Evolutionary conservation across 2,113 vertebrate species (phyloP), one percentile per base, ranked within the genome.

Genomic region (Gnathochromis pfefferi): DNA sequence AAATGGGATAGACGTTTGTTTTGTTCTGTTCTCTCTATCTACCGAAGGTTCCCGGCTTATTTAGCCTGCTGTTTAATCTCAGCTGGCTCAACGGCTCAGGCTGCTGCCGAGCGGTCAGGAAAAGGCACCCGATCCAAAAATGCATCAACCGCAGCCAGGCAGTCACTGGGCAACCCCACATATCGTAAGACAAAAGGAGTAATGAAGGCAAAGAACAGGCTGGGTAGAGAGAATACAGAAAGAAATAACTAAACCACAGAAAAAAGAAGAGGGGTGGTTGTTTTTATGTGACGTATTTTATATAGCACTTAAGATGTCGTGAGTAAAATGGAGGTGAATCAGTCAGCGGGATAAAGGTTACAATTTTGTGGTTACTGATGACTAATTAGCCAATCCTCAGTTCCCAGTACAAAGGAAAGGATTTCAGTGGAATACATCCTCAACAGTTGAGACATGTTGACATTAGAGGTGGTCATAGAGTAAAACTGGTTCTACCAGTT

Each of bases 1-100:
- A 96, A 94, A 94, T 88, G 28, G 86, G 86, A 91, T 90, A 92
- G 88, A 87, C 80, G 85, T 87, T 84, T 93, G 88, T 93, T 94
- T 95, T 94, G 89, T 94, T 94, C 93, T 86, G 81, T 87, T 47
- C 79, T 84, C 80, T 91, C 82, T 82, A 79, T 92, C 89, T 88
- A 83, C 38, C 23, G 78, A 92, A 63, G 88, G 81, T 89, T 93
- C 88, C 85, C 42, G 80, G 87, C 85, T 87, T 81, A 84, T 88
- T 86, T 26, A 82, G 54, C 51, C 79, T 54, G 51, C 81, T 86
- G 87, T 92, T 93, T 92, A 90, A 93, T 92, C 92, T 94, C 90
- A 55, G 65, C 42, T 10, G 68, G 92, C 87, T 89, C 88, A 75
- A 68, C 3, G n/a, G 85, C 70, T 51, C 16, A 21, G 90, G 23